phyloP scores from a whole-genome alignment of 2,888 invertebrate species.

The Theretra japonica region DNA sequence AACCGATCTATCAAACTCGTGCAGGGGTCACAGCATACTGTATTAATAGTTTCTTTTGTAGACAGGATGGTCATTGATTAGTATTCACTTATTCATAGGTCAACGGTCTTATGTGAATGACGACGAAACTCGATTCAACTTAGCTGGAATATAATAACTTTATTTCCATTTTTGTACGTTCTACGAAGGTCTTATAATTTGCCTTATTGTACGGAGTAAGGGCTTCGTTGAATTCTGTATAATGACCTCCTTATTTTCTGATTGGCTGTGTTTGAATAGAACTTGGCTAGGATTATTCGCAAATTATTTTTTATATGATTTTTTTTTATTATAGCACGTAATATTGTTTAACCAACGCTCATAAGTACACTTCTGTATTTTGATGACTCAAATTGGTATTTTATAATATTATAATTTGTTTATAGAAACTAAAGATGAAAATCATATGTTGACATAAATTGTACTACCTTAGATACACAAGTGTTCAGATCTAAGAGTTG shows the following conservation, averaged over 20 bases:
- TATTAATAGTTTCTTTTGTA: slow-evolving; percentile 19
- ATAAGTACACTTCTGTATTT: neutral
- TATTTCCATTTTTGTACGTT: slow-evolving; percentile 22
- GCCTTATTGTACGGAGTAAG: slow-evolving; percentile 8
- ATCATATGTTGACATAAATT: too few species aligned
- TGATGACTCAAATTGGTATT: too few species aligned
- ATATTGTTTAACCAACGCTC: neutral
- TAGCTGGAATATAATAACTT: slow-evolving; percentile 22
- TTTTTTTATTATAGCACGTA: too few species aligned
- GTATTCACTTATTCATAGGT: slow-evolving; percentile 26
- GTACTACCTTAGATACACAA: too few species aligned
- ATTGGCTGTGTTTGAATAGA: slow-evolving; percentile 6
- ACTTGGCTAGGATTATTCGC: neutral
- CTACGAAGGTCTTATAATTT: slow-evolving; percentile 10
- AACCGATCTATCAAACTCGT: slow-evolving; percentile 42
- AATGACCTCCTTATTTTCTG: slow-evolving; percentile 11
- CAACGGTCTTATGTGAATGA: slow-evolving; percentile 25
- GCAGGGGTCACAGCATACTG: slow-evolving; percentile 21
- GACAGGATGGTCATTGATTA: slow-evolving; percentile 22
- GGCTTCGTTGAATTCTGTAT: slow-evolving; percentile 12
- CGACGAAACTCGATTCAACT: slow-evolving; percentile 15
- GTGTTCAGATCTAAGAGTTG: neutral
- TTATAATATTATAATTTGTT: too few species aligned
- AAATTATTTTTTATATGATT: neutral
- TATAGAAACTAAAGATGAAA: too few species aligned